These are phyloP conservation scores for Colletes gigas DNA, from an alignment of 1,140 invertebrate species.

Conservation along the genomic window DNA sequence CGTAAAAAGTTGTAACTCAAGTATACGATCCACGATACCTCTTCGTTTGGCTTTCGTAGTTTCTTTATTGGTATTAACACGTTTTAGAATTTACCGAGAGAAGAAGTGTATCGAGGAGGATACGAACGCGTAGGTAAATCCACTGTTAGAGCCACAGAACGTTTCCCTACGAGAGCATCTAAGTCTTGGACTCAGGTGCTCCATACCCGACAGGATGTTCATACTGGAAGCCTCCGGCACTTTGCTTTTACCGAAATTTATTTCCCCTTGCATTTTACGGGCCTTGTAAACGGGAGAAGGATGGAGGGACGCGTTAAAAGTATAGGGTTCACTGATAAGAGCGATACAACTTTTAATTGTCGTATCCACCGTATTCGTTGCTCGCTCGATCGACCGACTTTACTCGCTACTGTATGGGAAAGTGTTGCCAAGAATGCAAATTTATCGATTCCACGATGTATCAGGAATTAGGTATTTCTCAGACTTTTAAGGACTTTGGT, in stretches of 20 bases:
- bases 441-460: too few relatives aligned
- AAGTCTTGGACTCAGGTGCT: constrained; percentile 66
- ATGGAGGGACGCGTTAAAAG: constrained; percentile 26
- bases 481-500: too few relatives aligned
- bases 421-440: too few relatives aligned
- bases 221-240: constrained; percentile 51
- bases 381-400: too few relatives aligned
- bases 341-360: too few relatives aligned
- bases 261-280: constrained; percentile 38
- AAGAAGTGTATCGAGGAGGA: constrained; percentile 10
- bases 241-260: constrained; percentile 67
- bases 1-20: background rate
- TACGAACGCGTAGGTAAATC: constrained; percentile 50
- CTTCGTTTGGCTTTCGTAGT: too few relatives aligned
- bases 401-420: too few relatives aligned
- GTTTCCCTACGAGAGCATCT: constrained; percentile 19
- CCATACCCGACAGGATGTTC: constrained; percentile 55
- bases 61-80: constrained; percentile 8
- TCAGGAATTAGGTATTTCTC: too few relatives aligned
- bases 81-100: constrained; percentile 1
- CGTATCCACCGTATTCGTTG: too few relatives aligned
- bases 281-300: constrained; percentile 1
- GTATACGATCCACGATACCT: background rate
- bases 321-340: background rate
- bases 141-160: constrained; percentile 33